Evolutionary conservation across 2,888 invertebrate genomes (phyloP), one percentile per base, ranked within the genome.

Genomic region (Drosophila glabriapex): DNA sequence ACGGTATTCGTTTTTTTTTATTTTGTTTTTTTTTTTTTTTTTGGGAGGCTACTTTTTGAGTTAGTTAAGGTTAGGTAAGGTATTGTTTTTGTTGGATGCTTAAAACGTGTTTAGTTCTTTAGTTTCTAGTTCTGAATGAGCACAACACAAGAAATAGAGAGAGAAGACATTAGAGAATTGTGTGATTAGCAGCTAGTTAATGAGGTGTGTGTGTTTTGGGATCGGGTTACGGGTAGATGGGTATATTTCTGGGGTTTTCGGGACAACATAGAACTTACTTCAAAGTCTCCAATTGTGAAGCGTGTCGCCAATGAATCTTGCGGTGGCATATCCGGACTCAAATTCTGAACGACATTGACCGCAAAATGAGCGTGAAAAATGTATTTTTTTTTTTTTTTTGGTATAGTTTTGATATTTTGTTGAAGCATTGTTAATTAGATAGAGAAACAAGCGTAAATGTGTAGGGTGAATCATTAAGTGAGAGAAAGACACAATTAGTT

Each of bases 231-330:
- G 50, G 52, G 29, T 35, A 7, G 37, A 25, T 1, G 41, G 35
- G 58, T 54, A 28, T 46, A 25, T 14, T 12, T 52, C 28, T 25
- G 28, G 55, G 7, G 29, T 25, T n/a, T 58, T 39, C 25, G 61
- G 78, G 73, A 82, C 78, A 80, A 80, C 79, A 65, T 68, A 69
- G 69, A 91, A 94, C 96, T 96, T 94, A 96, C 96, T 93, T 96
- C 96, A 93, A 96, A 96, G 93, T 96, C 96, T 91, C 96, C 96
- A 91, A 96, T 96, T 93, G 96, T 96, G 94, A 96, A 96, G 92
- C 94, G 94, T 91, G 95, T 95, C 84, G 93, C 93, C 90, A 93
- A 91, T 89, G 92, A 94, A 78, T 95, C 94, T 92, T 95, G 95
- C 85, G 95, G 95, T 68, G 95, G 95, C 90, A 95, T 94, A 91